Conservation (phyloP, 1,140 invertebrate genomes). For the Riptortus pedestris region DNA sequence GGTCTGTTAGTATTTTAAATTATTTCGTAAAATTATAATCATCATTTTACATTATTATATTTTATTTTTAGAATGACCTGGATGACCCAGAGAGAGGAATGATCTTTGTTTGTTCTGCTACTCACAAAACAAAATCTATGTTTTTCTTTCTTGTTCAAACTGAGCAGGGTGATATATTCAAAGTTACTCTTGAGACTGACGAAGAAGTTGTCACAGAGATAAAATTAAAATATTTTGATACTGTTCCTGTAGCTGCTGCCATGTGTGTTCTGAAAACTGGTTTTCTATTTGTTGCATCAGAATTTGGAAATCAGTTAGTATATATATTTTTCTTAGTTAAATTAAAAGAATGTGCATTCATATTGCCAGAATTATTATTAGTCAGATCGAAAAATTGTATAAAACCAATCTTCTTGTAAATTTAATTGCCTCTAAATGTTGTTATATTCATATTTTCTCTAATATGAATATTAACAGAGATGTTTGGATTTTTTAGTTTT, state of each 20-base stretch:
- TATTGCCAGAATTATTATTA: no score
- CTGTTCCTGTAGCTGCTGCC: conserved; percentile 86
- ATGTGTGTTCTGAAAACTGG: conserved; percentile 99
- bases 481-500: no score
- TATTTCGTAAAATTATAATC: no score
- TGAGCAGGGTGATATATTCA: conserved; percentile 95
- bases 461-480: no score
- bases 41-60: no score
- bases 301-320: conserved; percentile 99
- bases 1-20: no score
- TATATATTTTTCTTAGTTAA: conserved; percentile 21
- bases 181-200: conserved; percentile 96
- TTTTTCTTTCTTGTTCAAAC: conserved; percentile 93
- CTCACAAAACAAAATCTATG: conserved; percentile 98
- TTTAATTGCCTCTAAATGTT: no score
- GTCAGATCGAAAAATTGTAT: no score
- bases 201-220: conserved; percentile 99
- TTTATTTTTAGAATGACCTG: conserved; percentile 74
- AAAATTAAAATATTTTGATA: conserved; percentile 98
- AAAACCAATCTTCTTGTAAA: no score
- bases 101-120: conserved; percentile 98
- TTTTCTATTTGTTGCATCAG: conserved; percentile 95
- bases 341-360: not conserved
- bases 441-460: no score
- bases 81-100: conserved; percentile 98